A percentile compares a stretch with the other conserved stretches of the same genome.
These are phyloP conservation scores for Nephrocerus scutellatus DNA, from an alignment of 2,888 invertebrate species.

Conservation along the genomic window DNA sequence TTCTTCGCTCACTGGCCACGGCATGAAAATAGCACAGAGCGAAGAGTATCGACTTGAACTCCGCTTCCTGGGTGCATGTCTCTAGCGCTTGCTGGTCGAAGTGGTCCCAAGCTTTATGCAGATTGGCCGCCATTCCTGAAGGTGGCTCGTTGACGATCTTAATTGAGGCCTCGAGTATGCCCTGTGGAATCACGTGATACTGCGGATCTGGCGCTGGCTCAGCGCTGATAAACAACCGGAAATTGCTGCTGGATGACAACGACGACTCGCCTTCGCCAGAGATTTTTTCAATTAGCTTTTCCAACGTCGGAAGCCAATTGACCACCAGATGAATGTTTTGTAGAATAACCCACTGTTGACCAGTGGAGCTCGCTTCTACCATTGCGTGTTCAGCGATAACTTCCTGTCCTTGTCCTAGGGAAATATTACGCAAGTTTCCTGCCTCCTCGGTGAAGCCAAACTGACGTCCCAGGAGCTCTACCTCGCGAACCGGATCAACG, in stretches of 20 bases:
- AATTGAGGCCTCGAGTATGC: conserved; percentile 85
- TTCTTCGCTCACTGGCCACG: conserved; percentile 83
- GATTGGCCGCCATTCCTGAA: conserved; percentile 88
- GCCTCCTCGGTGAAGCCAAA: conserved; percentile 71
- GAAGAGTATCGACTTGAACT: conserved; percentile 87
- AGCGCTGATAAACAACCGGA: conserved; percentile 76
- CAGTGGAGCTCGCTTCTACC: conserved; percentile 62
- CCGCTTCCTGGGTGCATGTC: conserved; percentile 86
- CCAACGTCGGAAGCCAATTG: conserved; percentile 78
- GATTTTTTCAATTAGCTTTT: conserved; percentile 85
- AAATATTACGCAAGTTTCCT: conserved; percentile 84
- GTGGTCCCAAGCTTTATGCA: conserved; percentile 88
- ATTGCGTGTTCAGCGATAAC: conserved; percentile 82
- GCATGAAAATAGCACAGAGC: conserved; percentile 93
- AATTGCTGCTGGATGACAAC: conserved; percentile 39
- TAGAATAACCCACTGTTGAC: conserved; percentile 83
- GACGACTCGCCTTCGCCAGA: conserved; percentile 56
- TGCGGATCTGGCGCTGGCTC: conserved; percentile 73
- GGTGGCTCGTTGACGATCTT: conserved; percentile 97
- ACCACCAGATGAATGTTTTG: conserved; percentile 91
- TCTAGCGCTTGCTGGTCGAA: conserved; percentile 89
- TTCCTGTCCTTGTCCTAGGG: conserved; percentile 92
- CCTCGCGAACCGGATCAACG: conserved; percentile 73
- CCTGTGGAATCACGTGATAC: conserved; percentile 66
- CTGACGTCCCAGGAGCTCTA: conserved; percentile 75